A percentile compares a stretch with the other conserved stretches of the same genome.
These are phyloP conservation scores for Chalcosyrphus nemorum DNA, from an alignment of 2,888 invertebrate species.

Conservation along the genomic window DNA sequence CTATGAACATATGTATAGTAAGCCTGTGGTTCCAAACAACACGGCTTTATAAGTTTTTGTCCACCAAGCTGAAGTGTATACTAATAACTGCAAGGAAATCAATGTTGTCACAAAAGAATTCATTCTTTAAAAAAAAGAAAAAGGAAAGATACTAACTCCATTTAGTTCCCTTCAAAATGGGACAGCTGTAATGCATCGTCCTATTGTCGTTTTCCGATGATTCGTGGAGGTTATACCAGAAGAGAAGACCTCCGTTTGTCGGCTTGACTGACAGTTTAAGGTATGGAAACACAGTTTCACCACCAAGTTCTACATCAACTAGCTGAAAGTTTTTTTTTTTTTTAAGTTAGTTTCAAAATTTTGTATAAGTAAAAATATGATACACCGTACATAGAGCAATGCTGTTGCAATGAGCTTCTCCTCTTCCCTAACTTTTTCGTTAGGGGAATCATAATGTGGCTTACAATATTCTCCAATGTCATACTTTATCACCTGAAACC, in stretches of 20 bases:
- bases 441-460: constrained; percentile 73
- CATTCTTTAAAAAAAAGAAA: neutral
- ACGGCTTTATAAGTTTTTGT: constrained; percentile 88
- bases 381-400: constrained; percentile 73
- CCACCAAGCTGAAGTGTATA: constrained; percentile 92
- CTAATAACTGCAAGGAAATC: constrained; percentile 85
- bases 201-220: constrained; percentile 94
- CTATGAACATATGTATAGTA: no score
- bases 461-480: constrained; percentile 74
- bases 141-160: constrained; percentile 87
- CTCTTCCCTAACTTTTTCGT: constrained; percentile 7
- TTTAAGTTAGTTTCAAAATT: neutral
- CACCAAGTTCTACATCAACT: constrained; percentile 86
- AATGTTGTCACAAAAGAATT: neutral
- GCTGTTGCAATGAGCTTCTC: constrained; percentile 74
- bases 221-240: constrained; percentile 95
- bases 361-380: neutral
- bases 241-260: constrained; percentile 92
- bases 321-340: constrained; percentile 55
- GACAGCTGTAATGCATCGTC: constrained; percentile 95
- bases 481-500: constrained; percentile 73
- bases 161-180: constrained; percentile 95
- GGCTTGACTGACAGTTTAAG: constrained; percentile 92
- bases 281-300: constrained; percentile 96
- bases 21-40: constrained; percentile 81